Conservation (phyloP, 2,888 invertebrate genomes). For the Monochamus alternatus region DNA sequence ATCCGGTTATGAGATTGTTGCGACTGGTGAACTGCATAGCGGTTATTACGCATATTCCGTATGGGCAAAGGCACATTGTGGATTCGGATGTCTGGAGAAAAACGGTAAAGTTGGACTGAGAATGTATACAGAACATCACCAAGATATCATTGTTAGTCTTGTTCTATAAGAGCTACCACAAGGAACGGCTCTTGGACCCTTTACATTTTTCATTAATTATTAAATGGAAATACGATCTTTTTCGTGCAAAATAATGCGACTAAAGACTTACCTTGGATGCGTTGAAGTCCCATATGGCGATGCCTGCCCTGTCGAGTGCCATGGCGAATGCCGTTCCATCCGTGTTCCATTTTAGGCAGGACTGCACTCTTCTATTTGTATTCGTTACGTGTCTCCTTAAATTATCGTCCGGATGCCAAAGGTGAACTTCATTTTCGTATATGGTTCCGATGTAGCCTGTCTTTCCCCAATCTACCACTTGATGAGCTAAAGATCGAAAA, state of each 20-base stretch:
- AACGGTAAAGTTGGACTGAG: conserved; percentile 6
- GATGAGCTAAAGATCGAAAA: conserved; percentile 45
- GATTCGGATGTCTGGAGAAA: conserved; percentile 35
- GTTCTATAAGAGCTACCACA: neutral
- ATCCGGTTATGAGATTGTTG: conserved; percentile 53
- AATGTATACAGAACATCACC: no score
- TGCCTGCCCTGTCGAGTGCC: conserved; percentile 28
- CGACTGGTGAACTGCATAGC: conserved; percentile 50
- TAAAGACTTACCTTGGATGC: conserved; percentile 43
- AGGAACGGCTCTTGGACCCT: no score
- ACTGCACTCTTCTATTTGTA: conserved; percentile 38
- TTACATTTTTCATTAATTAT: no score
- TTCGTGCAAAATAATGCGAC: no score
- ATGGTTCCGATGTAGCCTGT: conserved; percentile 54
- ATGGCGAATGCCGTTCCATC: conserved; percentile 50
- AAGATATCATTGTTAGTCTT: neutral
- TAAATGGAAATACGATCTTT: no score
- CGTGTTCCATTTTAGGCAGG: conserved; percentile 54
- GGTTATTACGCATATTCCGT: conserved; percentile 44
- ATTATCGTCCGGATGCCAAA: conserved; percentile 54
- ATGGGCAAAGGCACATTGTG: conserved; percentile 35
- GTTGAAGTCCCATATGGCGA: conserved; percentile 48
- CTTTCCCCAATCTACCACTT: conserved; percentile 56
- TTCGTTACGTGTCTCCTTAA: conserved; percentile 40
- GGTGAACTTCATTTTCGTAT: conserved; percentile 54